Conservation (phyloP, 2,113 vertebrate genomes). For the Lepisosteus oculatus region DNA sequence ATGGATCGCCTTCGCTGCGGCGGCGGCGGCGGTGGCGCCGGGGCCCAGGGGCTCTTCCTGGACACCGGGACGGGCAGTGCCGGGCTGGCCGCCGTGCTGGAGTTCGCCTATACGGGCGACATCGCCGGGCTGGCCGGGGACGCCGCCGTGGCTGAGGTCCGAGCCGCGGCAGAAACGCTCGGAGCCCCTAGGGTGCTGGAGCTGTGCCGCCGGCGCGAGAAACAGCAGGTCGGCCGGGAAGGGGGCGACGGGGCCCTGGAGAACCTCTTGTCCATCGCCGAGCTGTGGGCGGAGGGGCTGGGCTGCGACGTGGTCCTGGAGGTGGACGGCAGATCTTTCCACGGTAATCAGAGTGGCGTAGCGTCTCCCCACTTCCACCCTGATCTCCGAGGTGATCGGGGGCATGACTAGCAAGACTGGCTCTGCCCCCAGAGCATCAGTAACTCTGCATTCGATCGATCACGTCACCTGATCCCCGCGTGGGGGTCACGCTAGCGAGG, state of each 20-base stretch:
- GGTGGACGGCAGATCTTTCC: constrained; percentile 53
- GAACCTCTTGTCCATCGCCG: constrained; percentile 58
- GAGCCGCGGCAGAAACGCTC: constrained; percentile 55
- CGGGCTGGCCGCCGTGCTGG: constrained; percentile 67
- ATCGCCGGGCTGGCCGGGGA: constrained; percentile 37
- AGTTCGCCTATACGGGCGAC: constrained; percentile 79
- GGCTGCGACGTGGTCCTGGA: constrained; percentile 79
- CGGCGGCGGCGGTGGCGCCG: background rate
- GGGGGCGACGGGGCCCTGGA: constrained; percentile 1
- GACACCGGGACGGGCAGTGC: constrained; percentile 29
- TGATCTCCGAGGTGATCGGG: too few species aligned
- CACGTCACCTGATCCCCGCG: too few species aligned
- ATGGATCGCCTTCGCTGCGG: constrained; percentile 22
- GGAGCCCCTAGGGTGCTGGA: constrained; percentile 61
- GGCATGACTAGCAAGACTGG: too few species aligned
- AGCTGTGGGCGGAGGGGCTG: constrained; percentile 54
- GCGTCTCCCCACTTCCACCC: background rate
- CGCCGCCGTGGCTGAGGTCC: constrained; percentile 40
- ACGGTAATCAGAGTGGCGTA: constrained; percentile 49
- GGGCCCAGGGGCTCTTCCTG: constrained; percentile 32
- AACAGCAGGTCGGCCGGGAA: background rate
- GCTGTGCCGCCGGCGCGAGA: constrained; percentile 42
- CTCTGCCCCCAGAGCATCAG: too few species aligned
- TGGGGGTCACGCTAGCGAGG: too few species aligned
- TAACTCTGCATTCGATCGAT: too few species aligned